Conservation (phyloP, 2,888 invertebrate species). For the Villa cingulata region DNA sequence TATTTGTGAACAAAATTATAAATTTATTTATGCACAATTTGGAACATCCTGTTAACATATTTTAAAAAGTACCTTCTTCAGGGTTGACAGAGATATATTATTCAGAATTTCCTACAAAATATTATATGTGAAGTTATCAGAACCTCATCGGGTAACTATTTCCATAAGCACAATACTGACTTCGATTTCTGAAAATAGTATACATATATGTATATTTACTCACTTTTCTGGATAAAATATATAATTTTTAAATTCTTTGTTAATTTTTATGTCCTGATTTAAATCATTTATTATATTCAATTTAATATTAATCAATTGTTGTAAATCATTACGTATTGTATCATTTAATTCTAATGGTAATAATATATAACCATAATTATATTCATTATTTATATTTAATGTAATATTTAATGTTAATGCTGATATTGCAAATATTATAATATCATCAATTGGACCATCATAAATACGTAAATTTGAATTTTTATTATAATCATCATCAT, state of each 20-base stretch:
- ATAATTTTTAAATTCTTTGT: slow-evolving; percentile 31
- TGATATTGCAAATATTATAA: slow-evolving; percentile 79
- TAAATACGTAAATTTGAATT: slow-evolving; percentile 38
- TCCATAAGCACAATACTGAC: too few relatives aligned
- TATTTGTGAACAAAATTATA: too few relatives aligned
- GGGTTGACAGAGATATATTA: too few relatives aligned
- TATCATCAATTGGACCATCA: slow-evolving; percentile 75
- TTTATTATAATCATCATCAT: slow-evolving; percentile 2
- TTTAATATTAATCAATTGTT: slow-evolving; percentile 63
- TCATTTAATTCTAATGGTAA: slow-evolving; percentile 64
- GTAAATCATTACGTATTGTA: slow-evolving; percentile 46
- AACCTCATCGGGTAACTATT: too few relatives aligned
- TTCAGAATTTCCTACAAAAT: too few relatives aligned
- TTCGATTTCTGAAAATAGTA: too few relatives aligned
- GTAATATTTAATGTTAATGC: slow-evolving; percentile 53
- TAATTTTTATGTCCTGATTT: slow-evolving; percentile 33
- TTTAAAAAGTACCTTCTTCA: too few relatives aligned
- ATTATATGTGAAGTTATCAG: too few relatives aligned
- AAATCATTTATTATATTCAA: slow-evolving; percentile 55
- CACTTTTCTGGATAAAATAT: slow-evolving; percentile 31
- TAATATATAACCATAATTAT: slow-evolving; percentile 67
- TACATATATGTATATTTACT: too few relatives aligned
- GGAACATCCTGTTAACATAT: too few relatives aligned
- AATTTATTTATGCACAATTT: too few relatives aligned
- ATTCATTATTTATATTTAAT: slow-evolving; percentile 67